These are phyloP conservation scores for Harpalus rubripes DNA, from an alignment of 2,888 invertebrate species.

Conservation along the genomic window DNA sequence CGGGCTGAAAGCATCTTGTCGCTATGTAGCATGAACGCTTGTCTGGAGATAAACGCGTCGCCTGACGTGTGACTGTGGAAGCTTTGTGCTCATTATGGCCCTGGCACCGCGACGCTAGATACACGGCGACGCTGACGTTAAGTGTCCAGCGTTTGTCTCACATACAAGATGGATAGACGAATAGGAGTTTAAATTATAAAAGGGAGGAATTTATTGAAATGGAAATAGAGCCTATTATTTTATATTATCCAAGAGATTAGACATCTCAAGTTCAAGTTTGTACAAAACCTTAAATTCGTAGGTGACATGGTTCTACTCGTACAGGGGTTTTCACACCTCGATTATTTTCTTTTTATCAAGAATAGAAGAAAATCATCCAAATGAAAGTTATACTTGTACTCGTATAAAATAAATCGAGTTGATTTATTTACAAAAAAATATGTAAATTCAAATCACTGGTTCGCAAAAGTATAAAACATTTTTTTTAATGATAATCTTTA, in stretches of 20 bases:
- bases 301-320: too few species aligned
- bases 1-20: neutral
- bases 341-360: too few species aligned
- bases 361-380: too few species aligned
- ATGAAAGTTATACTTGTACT: too few species aligned
- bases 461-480: too few species aligned
- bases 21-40: slow-evolving; percentile 1
- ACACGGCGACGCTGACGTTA: slow-evolving; percentile 20
- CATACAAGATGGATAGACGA: slow-evolving; percentile 7
- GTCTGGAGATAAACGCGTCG: slow-evolving; percentile 20
- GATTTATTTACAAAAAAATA: too few species aligned
- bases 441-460: too few species aligned
- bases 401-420: too few species aligned
- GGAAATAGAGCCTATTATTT: neutral
- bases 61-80: slow-evolving; percentile 14
- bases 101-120: slow-evolving; percentile 3
- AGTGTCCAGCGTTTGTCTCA: slow-evolving; percentile 13
- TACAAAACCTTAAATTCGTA: too few species aligned
- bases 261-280: neutral
- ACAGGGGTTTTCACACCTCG: too few species aligned
- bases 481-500: too few species aligned
- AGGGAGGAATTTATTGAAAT: too few species aligned
- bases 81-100: slow-evolving; percentile 25
- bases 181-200: neutral
- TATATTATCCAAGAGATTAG: neutral